These are phyloP conservation scores for Petrolisthes manimaculis DNA, from an alignment of 2,888 invertebrate species.

Conservation along the genomic window DNA sequence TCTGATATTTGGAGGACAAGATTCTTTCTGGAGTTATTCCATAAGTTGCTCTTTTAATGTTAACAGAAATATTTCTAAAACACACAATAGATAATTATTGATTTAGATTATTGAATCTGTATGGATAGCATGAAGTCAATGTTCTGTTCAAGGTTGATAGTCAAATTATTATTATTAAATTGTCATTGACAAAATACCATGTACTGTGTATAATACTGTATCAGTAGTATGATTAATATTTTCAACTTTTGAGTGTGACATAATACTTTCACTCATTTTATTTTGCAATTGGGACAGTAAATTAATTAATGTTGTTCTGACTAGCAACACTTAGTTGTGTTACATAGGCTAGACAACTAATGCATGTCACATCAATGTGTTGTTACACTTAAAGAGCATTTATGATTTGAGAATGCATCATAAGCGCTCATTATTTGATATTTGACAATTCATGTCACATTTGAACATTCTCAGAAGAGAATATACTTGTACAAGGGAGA, in stretches of 20 bases:
- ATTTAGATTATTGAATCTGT: too few species aligned
- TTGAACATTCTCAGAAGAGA: not conserved
- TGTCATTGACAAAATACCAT: too few species aligned
- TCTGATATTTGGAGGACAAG: not conserved
- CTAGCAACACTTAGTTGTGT: not conserved
- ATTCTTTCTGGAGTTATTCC: conserved; percentile 44
- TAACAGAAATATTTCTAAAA: too few species aligned
- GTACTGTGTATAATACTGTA: too few species aligned
- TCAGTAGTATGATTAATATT: too few species aligned
- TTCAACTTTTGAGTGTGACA: too few species aligned
- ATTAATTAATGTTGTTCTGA: not conserved
- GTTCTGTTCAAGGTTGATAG: too few species aligned
- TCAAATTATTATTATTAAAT: too few species aligned
- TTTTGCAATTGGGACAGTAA: too few species aligned
- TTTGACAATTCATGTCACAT: not conserved
- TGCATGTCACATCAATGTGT: not conserved
- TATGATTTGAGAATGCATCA: conserved; percentile 13
- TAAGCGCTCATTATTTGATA: not conserved
- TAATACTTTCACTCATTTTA: too few species aligned
- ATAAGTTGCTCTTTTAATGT: not conserved
- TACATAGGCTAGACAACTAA: not conserved
- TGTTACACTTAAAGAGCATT: not conserved
- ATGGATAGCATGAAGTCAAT: too few species aligned
- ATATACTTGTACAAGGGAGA: conserved; percentile 22
- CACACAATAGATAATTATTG: too few species aligned